Evolutionary conservation across 2,113 vertebrate species (phyloP).

Genomic region (Cynopterus brachyotis): DNA sequence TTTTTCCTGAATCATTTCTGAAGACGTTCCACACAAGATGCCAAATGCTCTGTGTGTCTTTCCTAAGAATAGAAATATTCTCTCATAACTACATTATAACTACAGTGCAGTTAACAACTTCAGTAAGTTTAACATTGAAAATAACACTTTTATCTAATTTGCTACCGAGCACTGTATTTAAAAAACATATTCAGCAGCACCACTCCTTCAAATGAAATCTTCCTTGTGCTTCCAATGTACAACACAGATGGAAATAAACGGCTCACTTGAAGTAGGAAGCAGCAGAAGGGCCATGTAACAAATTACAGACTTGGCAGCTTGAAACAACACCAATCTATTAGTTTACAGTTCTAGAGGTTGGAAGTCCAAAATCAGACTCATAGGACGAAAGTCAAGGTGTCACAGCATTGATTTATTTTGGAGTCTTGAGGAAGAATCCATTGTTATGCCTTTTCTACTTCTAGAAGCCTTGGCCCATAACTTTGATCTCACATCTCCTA

Average conservation of each 20-base stretch:
- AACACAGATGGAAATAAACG: not conserved
- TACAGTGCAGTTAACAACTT: not conserved
- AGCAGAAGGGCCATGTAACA: fast-evolving
- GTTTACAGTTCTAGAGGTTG: not conserved
- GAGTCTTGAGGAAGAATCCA: not conserved
- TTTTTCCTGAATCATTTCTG: not conserved
- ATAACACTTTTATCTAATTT: not conserved
- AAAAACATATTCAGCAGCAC: not conserved
- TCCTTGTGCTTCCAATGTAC: not conserved
- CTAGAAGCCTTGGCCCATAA: fast-evolving
- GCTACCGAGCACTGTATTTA: not conserved
- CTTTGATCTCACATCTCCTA: not conserved
- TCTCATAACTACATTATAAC: not conserved
- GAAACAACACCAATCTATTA: not conserved
- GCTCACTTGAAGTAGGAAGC: not conserved
- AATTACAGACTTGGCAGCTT: not conserved
- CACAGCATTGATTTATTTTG: not conserved
- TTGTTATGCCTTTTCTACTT: not conserved
- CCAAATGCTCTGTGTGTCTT: not conserved
- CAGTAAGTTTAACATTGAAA: not conserved
- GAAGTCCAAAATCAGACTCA: not conserved
- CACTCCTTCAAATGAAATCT: not conserved
- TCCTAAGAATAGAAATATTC: not conserved
- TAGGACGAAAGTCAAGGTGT: not conserved
- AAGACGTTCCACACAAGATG: not conserved